Conservation (phyloP, 30 jellyfish, hydroid and myxozoan genomes). For the Cassiopea xamachana region DNA sequence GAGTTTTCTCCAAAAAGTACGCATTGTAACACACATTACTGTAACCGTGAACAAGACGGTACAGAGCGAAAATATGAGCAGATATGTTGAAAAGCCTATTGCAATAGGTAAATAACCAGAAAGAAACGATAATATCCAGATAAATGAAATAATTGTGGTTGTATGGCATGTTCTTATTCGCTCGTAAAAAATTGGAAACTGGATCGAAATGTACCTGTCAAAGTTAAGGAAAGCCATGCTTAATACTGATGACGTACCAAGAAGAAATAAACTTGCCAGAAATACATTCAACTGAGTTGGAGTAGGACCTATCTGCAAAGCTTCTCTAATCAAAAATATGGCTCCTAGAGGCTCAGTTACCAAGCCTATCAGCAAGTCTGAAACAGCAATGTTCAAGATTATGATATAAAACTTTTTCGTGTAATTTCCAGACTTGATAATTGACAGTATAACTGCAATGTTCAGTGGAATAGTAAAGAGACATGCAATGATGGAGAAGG, state of each 20-base stretch:
- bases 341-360: constrained; percentile 64
- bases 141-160: not conserved
- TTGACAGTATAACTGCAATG: constrained; percentile 56
- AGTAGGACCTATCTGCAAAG: not conserved
- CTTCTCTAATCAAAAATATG: constrained; percentile 40
- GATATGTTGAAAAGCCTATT: constrained; percentile 37
- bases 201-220: constrained; percentile 70
- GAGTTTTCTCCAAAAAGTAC: constrained; percentile 72
- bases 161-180: constrained; percentile 11
- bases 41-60: constrained; percentile 59
- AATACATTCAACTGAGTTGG: constrained; percentile 11
- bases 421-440: constrained; percentile 39
- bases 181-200: constrained; percentile 32
- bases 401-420: constrained; percentile 57
- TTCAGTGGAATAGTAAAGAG: constrained; percentile 64
- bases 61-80: constrained; percentile 55
- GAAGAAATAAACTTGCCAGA: constrained; percentile 14
- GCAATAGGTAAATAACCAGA: constrained; percentile 27
- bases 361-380: constrained; percentile 57
- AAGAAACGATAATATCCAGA: constrained; percentile 47
- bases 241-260: constrained; percentile 68
- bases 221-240: constrained; percentile 75
- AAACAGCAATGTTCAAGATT: constrained; percentile 64
- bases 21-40: constrained; percentile 65
- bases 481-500: constrained; percentile 13